These are phyloP conservation scores for Spodoptera frugiperda DNA, from an alignment of 1,140 invertebrate species.

Conservation along the genomic window DNA sequence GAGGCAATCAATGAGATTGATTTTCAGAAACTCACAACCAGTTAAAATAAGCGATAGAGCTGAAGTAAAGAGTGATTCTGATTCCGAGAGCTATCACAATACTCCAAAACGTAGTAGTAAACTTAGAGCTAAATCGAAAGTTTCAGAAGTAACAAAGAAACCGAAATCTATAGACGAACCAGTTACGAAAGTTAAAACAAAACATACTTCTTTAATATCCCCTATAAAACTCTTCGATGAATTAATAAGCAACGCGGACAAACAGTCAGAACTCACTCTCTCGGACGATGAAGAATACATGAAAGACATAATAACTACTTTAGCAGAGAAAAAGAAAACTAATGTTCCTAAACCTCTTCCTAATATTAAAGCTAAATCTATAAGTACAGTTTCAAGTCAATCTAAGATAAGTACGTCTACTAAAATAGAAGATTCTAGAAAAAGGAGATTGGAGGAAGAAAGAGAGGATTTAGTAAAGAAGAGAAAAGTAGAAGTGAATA, in stretches of 20 bases:
- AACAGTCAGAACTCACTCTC: conserved; percentile 15
- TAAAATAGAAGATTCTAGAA: conserved; percentile 33
- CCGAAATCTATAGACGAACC: background rate
- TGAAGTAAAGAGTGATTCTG: background rate
- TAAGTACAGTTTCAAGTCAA: conserved; percentile 14
- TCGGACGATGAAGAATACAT: conserved; percentile 38
- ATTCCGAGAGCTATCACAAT: background rate
- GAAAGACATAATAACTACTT: conserved; percentile 38
- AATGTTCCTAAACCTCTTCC: background rate
- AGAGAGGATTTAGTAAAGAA: conserved; percentile 31
- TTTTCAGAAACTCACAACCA: background rate
- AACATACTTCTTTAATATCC: conserved; percentile 58
- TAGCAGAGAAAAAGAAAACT: background rate
- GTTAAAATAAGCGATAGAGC: background rate
- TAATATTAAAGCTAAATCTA: background rate
- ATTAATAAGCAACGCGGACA: conserved; percentile 25
- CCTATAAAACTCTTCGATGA: conserved; percentile 63
- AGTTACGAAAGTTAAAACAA: background rate
- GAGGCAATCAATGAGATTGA: conserved; percentile 3
- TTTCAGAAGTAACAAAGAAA: background rate
- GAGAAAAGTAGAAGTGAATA: conserved; percentile 48
- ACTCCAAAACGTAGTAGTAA: background rate
- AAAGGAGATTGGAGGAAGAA: conserved; percentile 46
- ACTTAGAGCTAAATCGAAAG: background rate
- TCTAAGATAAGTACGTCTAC: conserved; percentile 46